Evolutionary conservation across 2,797 vertebrate genomes (phyloP).

Genomic region (Merluccius polli): DNA sequence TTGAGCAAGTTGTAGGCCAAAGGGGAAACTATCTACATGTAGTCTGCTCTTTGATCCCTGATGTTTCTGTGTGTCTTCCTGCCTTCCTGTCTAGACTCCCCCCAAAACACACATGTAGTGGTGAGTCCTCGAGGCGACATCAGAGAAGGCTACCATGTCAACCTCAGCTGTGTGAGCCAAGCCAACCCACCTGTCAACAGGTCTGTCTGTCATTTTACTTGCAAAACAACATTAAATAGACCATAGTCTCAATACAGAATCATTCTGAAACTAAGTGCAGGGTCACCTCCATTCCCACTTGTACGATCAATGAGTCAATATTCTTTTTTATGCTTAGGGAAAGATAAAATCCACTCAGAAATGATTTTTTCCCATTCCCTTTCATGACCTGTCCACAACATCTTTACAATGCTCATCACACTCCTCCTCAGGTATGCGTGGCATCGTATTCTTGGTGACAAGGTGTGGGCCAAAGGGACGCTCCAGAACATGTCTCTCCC

Average conservation of each 20-base stretch:
- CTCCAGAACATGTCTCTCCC: slow-evolving; percentile 66
- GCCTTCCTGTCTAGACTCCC: slow-evolving; percentile 57
- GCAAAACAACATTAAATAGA: too few species aligned
- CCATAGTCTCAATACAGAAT: too few species aligned
- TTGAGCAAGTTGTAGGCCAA: neutral
- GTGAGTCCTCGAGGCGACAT: slow-evolving; percentile 66
- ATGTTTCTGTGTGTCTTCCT: slow-evolving; percentile 11
- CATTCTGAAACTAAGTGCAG: too few species aligned
- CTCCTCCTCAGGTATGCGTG: slow-evolving; percentile 60
- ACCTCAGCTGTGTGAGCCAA: slow-evolving; percentile 67
- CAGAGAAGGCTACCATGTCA: slow-evolving; percentile 67
- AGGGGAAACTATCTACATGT: neutral
- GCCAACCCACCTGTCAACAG: slow-evolving; percentile 67
- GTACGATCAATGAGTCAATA: neutral
- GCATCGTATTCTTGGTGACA: slow-evolving; percentile 64
- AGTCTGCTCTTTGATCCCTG: neutral
- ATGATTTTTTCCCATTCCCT: neutral
- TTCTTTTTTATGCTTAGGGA: neutral
- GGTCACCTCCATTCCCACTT: neutral
- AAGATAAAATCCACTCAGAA: neutral
- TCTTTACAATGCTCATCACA: neutral
- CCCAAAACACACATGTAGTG: slow-evolving; percentile 68
- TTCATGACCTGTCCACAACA: neutral
- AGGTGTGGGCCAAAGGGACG: slow-evolving; percentile 61
- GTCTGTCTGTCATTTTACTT: neutral